A percentile compares a stretch with the other conserved stretches of the same genome.
These are phyloP conservation scores for Corynorhinus townsendii DNA, from an alignment of 2,113 vertebrate species.

Conservation along the genomic window DNA sequence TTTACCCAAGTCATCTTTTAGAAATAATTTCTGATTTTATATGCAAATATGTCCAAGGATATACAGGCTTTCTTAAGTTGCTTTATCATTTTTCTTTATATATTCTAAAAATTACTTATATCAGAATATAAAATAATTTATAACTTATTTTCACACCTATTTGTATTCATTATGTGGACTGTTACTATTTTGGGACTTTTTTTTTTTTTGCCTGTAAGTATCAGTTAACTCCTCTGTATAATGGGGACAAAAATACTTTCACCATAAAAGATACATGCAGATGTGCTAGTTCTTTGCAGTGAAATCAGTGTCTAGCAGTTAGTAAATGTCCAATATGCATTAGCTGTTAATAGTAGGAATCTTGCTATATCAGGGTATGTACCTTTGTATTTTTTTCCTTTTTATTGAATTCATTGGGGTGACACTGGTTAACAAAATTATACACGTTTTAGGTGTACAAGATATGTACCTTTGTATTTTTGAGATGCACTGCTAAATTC, in stretches of 20 bases:
- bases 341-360: background rate
- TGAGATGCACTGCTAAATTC: background rate
- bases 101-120: background rate
- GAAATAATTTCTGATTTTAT: background rate
- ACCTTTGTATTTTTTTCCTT: background rate
- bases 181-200: background rate
- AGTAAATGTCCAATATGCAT: background rate
- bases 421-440: no score
- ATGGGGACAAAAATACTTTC: background rate
- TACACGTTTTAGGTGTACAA: background rate
- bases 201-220: background rate
- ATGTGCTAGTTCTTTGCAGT: background rate
- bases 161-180: background rate
- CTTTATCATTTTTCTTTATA: background rate
- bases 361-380: background rate
- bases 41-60: background rate
- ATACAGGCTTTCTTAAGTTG: background rate
- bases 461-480: background rate
- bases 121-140: background rate
- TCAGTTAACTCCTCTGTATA: background rate
- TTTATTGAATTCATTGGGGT: no score
- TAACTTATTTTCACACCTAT: background rate
- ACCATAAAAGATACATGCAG: background rate
- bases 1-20: background rate
- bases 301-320: background rate